Base-by-base conservation (phyloP, 2,797 vertebrate genomes). In the Sebastiscus tertius region DNA sequence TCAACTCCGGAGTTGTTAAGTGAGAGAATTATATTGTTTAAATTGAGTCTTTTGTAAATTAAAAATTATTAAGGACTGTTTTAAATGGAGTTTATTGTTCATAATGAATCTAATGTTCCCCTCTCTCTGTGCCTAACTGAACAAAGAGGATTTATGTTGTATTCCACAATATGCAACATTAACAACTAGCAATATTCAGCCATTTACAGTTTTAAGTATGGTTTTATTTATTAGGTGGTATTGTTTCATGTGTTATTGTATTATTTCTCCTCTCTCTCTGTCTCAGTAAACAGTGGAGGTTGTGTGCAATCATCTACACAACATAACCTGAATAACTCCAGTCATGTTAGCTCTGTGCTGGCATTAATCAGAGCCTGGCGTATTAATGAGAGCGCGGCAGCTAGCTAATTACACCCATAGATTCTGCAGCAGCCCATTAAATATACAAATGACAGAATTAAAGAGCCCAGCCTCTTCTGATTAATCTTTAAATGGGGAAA, bases 401-500 rank as follows among this genome's bases (percentile, higher is more conserved):
- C 98, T 97, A 98, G 98, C 99, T 99, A 99, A 99, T 99, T 99
- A 99, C 98, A 98, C 97, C 97, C 98, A 99, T 99, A 99, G 98
- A 99, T 99, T 99, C 98, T 99, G 98, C 97, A 98, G 98, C 99
- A 99, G 97, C 97, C 97, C 98, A 99, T 99, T 99, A 99, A 99
- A 99, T 99, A 99, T 99, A 99, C 98, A 99, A 99, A 99, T 99
- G 99, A 99, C 97, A 97, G 97, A 99, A 99, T 99, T 99, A 99
- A 99, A 99, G 98, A 99, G 98, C 98, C 97, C 97, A 97, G 97
- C 97, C 97, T 97, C 97, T 97, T 97, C 97, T 99, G 98, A 99
- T 99, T 99, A 99, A 99, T 99, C 97, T 99, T 98, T 98, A 99
- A 99, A 99, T 99, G 97, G 98, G 97, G 97, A 98, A 99, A 99